Evolutionary conservation across 2,797 vertebrate genomes (phyloP).

Genomic region (Gallinago stenura): DNA sequence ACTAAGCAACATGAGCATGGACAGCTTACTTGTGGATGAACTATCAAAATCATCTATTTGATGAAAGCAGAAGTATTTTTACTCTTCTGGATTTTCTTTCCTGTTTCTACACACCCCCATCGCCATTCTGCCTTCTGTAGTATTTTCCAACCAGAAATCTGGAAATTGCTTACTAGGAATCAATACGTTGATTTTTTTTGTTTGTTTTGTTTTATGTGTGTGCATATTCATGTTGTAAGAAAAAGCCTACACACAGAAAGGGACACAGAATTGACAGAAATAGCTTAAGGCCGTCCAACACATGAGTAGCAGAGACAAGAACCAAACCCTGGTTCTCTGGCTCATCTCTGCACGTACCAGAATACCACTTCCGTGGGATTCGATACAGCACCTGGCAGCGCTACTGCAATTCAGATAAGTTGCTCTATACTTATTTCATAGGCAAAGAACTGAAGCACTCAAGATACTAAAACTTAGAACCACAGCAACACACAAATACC

Average conservation of each 20-base stretch:
- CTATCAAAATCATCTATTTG: not conserved
- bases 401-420: not conserved
- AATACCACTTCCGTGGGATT: not conserved
- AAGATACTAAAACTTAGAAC: not conserved
- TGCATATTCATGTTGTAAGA: no score
- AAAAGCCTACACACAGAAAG: not conserved
- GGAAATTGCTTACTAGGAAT: not conserved
- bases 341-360: not conserved
- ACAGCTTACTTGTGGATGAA: not conserved
- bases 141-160: not conserved
- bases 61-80: not conserved
- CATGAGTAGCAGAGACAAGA: not conserved
- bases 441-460: not conserved
- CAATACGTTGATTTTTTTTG: not conserved
- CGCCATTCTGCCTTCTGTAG: fast-evolving
- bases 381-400: not conserved
- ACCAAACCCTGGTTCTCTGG: not conserved
- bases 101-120: fast-evolving
- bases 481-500: not conserved
- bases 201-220: not conserved
- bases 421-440: not conserved
- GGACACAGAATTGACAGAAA: not conserved
- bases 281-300: not conserved
- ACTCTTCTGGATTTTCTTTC: not conserved
- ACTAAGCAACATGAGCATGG: not conserved